Base-by-base conservation (phyloP, 2,113 vertebrate species). In the Trematocara zebra region DNA sequence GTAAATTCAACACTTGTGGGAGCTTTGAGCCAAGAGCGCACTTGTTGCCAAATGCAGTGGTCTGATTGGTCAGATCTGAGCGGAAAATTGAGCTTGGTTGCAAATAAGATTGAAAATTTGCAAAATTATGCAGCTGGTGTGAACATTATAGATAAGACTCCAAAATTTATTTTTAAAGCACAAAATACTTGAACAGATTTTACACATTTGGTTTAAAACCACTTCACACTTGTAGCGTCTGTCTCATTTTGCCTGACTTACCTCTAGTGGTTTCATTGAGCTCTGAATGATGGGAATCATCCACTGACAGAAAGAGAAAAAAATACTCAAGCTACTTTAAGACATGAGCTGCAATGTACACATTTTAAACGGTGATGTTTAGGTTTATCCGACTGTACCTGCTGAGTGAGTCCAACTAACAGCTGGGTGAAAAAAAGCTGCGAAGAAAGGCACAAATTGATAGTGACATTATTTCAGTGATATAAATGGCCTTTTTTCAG, bases 201-300 rank as follows among this genome's bases (percentile, higher is more conserved):
- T 37, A 64, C 6, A 4, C 33, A 64, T 12, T 18, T 67, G 10
- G 33, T 67, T 37, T 67, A 67, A 37, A 67, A 37, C 12, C 12
- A 28, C 42, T 82, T 78, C 8, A 31, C 18, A 59, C 33, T 37
- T 42, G 8, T 6, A 56, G 59, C 4, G 8, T 35, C 23, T 35
- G 23, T n/a, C 26, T 44, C 17, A 40, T 33, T 51, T 33, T 74
- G 23, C 23, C 10, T 10, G 33, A 5, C 95, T 95, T 92, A 98
- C 98, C 96, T 97, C 96, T 18, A 98, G 96, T 11, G 98, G 97
- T 85, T 98, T 98, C 98, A 98, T 98, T 80, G 98, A 98, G 92
- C 98, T 98, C 90, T 97, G 97, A 88, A 98, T 98, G 47, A 98
- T 96, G 44, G 98, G 98, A 47, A 98, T 96, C 97, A 98, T 97